Conservation (phyloP, 2,797 vertebrate species). For the Margarornis squamiger region DNA sequence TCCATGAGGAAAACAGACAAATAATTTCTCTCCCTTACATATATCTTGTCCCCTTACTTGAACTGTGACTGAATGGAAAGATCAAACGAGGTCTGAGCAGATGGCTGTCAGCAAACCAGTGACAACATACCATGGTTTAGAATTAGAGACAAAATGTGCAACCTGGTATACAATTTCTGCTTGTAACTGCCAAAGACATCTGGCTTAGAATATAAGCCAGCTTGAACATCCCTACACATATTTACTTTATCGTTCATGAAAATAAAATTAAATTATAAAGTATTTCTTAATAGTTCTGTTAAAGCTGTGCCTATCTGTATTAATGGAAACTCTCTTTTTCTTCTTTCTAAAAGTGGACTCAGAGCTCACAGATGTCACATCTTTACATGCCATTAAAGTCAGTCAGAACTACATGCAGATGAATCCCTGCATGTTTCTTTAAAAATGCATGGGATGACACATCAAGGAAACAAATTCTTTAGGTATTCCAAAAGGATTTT, state of each 20-base stretch:
- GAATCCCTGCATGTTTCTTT: neutral
- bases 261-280: constrained; percentile 72
- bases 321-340: neutral
- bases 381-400: constrained; percentile 1
- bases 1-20: neutral
- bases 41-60: constrained; percentile 9
- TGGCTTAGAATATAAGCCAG: constrained; percentile 65
- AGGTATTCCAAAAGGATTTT: neutral
- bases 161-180: constrained; percentile 57
- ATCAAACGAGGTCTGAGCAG: constrained; percentile 66
- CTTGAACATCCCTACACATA: constrained; percentile 53
- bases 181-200: constrained; percentile 73
- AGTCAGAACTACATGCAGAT: neutral
- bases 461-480: constrained; percentile 14
- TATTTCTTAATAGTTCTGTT: constrained; percentile 53
- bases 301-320: constrained; percentile 23
- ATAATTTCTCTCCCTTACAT: neutral
- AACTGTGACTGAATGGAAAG: constrained; percentile 50
- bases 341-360: neutral
- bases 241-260: constrained; percentile 65
- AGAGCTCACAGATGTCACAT: neutral
- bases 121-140: constrained; percentile 57
- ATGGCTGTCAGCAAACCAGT: constrained; percentile 70
- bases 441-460: constrained; percentile 22
- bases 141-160: constrained; percentile 67